Base-by-base conservation (phyloP, 2,888 invertebrate species). In the Dioctria rufipes region DNA sequence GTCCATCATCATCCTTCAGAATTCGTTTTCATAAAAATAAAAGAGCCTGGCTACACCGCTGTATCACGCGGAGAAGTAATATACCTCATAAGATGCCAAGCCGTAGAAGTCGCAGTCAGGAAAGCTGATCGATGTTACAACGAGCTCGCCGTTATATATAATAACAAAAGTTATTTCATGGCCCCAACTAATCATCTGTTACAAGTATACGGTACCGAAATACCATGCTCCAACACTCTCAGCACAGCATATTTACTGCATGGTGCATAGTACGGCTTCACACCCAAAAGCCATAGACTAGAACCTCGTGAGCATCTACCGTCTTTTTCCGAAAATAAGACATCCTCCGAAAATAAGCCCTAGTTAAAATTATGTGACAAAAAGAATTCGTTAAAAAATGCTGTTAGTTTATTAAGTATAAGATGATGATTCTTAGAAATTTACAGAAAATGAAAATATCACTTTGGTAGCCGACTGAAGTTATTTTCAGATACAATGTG, bases 91-190 rank as follows among this genome's bases (percentile, higher is more conserved):
- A n/a, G n/a, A n/a, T n/a, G n/a, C n/a, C n/a, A n/a, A n/a, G n/a
- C n/a, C 2, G 0, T 2, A 2, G 9, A 46, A 46, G 49, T 2
- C 1, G 8, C 46, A 5, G 46, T 46, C 8, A 4, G 49, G 1
- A 46, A 2, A 46, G 9, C 1, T 2, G 1, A 1, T 2, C 49
- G 2, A 1, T 2, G 2, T 1, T 1, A 6, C 1, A 46, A 46
- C 2, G 49, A 46, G 2, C 49, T 46, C 2, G 1, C 49, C 0
- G 49, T 46, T 1, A 46, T 1, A 1, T 46, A 46, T 46, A 46
- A 6, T 2, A 46, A 46, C 0, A 46, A 46, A 5, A 46, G 49
- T 2, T 46, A 46, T 2, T 46, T 46, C 2, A 6, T 46, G 49
- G 2, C 49, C 0, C 49, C 49, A 46, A 46, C 1, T 1, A 46